These are phyloP conservation scores for Girardinus metallicus DNA, from an alignment of 2,797 vertebrate genomes.

Conservation along the genomic window DNA sequence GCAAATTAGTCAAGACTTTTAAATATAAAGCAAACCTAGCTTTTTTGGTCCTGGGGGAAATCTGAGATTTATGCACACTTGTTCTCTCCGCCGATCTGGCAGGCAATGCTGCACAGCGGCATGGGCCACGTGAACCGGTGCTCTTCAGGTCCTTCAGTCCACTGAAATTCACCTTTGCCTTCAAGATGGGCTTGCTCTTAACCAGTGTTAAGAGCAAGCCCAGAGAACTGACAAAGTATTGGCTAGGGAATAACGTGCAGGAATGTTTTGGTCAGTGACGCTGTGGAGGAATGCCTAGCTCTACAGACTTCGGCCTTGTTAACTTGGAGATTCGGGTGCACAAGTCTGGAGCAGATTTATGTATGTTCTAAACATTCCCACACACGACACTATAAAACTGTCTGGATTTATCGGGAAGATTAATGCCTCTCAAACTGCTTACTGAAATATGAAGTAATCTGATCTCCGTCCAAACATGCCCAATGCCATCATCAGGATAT, in stretches of 20 bases:
- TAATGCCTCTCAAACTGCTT: slow-evolving; percentile 69
- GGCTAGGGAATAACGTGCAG: slow-evolving; percentile 15
- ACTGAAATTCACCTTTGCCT: neutral
- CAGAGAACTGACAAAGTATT: too few species aligned
- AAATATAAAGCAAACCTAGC: neutral
- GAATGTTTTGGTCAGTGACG: slow-evolving; percentile 47
- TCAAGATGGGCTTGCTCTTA: too few species aligned
- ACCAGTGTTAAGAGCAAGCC: neutral
- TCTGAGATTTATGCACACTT: neutral
- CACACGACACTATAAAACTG: slow-evolving; percentile 73
- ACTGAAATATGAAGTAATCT: slow-evolving; percentile 76
- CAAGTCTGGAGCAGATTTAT: slow-evolving; percentile 54
- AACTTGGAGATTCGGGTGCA: slow-evolving; percentile 62
- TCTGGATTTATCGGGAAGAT: slow-evolving; percentile 76
- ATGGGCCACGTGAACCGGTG: neutral
- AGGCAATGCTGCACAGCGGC: neutral
- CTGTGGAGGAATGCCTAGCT: slow-evolving; percentile 51
- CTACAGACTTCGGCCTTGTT: slow-evolving; percentile 50
- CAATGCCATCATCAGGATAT: slow-evolving; percentile 7
- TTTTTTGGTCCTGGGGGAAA: neutral
- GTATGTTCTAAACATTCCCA: slow-evolving; percentile 59
- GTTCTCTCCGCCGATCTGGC: neutral
- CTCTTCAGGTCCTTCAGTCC: neutral
- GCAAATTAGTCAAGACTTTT: neutral
- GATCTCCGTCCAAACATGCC: slow-evolving; percentile 71